Evolutionary conservation across 1,140 invertebrate species (phyloP).

Genomic region (Drosophila triauraria): DNA sequence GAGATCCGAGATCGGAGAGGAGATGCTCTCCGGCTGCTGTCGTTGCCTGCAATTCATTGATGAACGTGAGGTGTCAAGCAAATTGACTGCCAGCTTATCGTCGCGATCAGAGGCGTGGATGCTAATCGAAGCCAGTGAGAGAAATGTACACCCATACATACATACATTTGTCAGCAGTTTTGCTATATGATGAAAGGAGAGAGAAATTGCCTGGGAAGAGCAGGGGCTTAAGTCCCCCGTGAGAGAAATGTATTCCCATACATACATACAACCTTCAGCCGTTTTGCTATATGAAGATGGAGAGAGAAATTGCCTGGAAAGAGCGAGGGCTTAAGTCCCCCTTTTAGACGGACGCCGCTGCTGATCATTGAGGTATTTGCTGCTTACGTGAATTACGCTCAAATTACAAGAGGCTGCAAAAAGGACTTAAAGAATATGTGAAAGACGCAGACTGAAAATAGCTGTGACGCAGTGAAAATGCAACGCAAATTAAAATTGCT

Average conservation of each 20-base stretch:
- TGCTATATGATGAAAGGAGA: not conserved
- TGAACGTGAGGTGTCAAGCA: conserved; percentile 81
- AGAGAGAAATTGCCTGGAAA: too few relatives aligned
- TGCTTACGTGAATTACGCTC: conserved; percentile 78
- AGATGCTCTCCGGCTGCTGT: conserved; percentile 27
- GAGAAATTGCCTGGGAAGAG: too few relatives aligned
- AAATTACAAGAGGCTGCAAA: conserved; percentile 67
- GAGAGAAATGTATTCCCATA: not conserved
- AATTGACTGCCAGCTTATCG: conserved; percentile 66
- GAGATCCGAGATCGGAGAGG: conserved; percentile 40
- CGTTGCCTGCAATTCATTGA: conserved; percentile 62
- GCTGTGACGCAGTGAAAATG: conserved; percentile 73
- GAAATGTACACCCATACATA: not conserved
- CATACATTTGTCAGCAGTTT: not conserved
- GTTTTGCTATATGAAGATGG: not conserved
- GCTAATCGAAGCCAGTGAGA: not conserved
- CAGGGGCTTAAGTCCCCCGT: too few relatives aligned
- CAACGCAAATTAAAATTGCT: conserved; percentile 79
- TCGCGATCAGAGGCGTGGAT: conserved; percentile 42
- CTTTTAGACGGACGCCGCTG: conserved; percentile 24
- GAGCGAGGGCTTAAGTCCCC: not conserved
- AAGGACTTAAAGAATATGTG: conserved; percentile 8
- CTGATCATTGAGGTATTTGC: conserved; percentile 44
- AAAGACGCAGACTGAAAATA: conserved; percentile 67
- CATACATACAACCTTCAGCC: not conserved